Conservation (phyloP, 2,113 vertebrate species). For the Pluvianellus socialis region DNA sequence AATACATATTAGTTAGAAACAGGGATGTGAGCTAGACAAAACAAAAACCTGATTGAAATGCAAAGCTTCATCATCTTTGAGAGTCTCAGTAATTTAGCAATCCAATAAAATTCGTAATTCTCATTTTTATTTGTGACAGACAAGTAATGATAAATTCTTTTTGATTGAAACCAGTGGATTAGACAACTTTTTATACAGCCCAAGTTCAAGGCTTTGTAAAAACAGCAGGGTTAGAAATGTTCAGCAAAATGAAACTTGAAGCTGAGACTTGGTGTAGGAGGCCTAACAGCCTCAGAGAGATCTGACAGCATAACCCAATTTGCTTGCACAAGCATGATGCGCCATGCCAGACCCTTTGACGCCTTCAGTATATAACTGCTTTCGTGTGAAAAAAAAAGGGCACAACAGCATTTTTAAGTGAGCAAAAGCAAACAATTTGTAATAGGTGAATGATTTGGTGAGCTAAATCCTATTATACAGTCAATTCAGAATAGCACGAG, state of each 20-base stretch:
- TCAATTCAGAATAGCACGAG: neutral
- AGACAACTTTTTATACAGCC: neutral
- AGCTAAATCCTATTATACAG: neutral
- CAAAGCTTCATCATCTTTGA: neutral
- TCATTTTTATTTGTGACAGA: neutral
- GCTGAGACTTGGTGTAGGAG: neutral
- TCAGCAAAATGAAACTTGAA: neutral
- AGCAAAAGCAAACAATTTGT: neutral
- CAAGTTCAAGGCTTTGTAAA: neutral
- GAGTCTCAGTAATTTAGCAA: neutral
- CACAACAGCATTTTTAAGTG: neutral
- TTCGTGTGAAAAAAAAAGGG: neutral
- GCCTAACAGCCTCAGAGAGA: neutral
- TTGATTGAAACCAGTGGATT: neutral
- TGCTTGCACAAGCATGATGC: accelerated
- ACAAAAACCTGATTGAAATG: neutral
- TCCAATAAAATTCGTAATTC: neutral
- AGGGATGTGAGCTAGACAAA: neutral
- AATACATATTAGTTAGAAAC: neutral
- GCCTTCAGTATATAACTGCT: neutral
- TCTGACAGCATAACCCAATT: neutral
- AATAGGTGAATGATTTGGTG: neutral
- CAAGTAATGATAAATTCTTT: neutral
- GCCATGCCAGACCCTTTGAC: neutral
- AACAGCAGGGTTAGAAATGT: neutral